A percentile compares a stretch with the other conserved stretches of the same genome.
phyloP scores from a whole-genome alignment of 1,140 invertebrate genomes.

The Gonioctena quinquepunctata region DNA sequence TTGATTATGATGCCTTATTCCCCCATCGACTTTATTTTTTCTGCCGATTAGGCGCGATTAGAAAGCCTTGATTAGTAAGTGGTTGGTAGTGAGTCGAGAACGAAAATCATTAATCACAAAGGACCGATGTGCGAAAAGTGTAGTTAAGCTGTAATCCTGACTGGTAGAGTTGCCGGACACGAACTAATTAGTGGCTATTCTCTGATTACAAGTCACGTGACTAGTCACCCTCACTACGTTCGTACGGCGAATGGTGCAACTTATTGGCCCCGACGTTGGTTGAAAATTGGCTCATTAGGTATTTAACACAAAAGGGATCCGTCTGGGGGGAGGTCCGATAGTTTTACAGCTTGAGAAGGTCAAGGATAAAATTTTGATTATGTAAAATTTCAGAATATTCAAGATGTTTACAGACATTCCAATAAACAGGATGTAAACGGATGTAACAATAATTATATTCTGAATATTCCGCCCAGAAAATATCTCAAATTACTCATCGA shows the following conservation, averaged over 20 bases:
- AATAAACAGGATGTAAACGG: too few species aligned
- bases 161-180: slow-evolving; percentile 13
- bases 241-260: slow-evolving; percentile 25
- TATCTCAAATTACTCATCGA: too few species aligned
- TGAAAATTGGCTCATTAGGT: slow-evolving; percentile 41
- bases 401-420: too few species aligned
- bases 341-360: too few species aligned
- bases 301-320: slow-evolving; percentile 30
- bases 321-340: neutral
- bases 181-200: slow-evolving; percentile 45
- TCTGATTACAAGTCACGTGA: slow-evolving; percentile 46
- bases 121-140: slow-evolving; percentile 3
- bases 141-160: slow-evolving; percentile 14
- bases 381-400: too few species aligned
- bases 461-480: too few species aligned
- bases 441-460: too few species aligned
- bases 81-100: neutral
- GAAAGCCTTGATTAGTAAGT: neutral
- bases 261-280: slow-evolving; percentile 43
- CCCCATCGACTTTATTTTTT: neutral
- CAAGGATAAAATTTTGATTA: too few species aligned
- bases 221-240: slow-evolving; percentile 31
- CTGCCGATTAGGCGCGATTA: neutral
- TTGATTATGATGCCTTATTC: neutral
- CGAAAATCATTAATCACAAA: slow-evolving; percentile 6